These are phyloP conservation scores for Crotalus horridus DNA, from an alignment of 2,113 vertebrate species.

Conservation along the genomic window DNA sequence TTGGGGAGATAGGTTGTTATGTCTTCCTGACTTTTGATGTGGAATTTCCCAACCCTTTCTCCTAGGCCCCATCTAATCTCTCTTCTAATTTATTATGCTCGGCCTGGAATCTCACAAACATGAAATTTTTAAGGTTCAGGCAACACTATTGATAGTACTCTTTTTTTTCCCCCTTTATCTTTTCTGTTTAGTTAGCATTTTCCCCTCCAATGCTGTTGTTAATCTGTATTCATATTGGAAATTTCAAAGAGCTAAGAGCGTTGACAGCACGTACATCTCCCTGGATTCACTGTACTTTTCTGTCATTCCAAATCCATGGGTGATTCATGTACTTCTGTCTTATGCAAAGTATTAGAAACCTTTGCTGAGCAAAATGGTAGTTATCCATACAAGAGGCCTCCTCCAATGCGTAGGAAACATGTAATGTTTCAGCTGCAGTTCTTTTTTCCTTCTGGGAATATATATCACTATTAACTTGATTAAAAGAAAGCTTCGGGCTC, in stretches of 20 bases:
- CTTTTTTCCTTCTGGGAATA: slow-evolving; percentile 41
- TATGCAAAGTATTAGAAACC: slow-evolving; percentile 33
- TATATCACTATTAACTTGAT: slow-evolving; percentile 52
- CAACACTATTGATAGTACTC: slow-evolving; percentile 9
- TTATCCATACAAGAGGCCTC: slow-evolving; percentile 28
- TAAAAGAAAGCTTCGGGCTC: slow-evolving; percentile 41
- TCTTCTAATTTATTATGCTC: slow-evolving; percentile 31
- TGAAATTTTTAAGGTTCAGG: slow-evolving; percentile 29
- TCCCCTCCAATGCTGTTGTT: slow-evolving; percentile 1
- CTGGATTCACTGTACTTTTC: slow-evolving; percentile 28
- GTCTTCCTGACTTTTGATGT: slow-evolving; percentile 3
- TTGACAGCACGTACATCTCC: slow-evolving; percentile 29
- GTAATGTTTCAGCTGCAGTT: slow-evolving; percentile 51
- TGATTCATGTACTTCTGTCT: slow-evolving; percentile 50
- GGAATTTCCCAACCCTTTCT: slow-evolving; percentile 5
- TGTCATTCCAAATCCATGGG: slow-evolving; percentile 11
- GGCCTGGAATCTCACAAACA: not conserved
- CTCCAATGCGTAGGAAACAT: slow-evolving; percentile 36
- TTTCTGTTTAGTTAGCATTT: slow-evolving; percentile 11
- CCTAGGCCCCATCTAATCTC: slow-evolving; percentile 20
- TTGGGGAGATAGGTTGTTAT: slow-evolving; percentile 9
- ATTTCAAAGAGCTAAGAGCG: slow-evolving; percentile 36
- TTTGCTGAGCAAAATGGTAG: slow-evolving; percentile 27
- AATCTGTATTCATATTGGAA: slow-evolving; percentile 30
- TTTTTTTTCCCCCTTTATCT: not conserved